Base-by-base conservation (phyloP, 2,888 invertebrate genomes). In the Meiosimyza platycephala region DNA sequence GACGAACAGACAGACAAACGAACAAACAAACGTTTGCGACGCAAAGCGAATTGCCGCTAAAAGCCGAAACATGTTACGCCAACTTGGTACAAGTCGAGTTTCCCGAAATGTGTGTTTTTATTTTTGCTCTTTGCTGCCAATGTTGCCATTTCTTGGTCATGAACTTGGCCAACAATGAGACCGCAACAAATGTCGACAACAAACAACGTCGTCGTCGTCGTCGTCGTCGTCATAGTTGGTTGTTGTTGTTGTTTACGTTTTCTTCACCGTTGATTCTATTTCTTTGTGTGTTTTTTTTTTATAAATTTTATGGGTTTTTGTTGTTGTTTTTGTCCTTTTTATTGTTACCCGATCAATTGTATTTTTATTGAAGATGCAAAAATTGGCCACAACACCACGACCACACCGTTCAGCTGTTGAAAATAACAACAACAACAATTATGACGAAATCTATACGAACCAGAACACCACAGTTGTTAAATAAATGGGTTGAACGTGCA, bases 21-120 rank as follows among this genome's bases (percentile, higher is more conserved):
- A 9, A 40, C 40, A 40, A 40, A 40, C 40, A 40, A 40, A 40
- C 40, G 40, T 40, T 40, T 51, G 64, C 50, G 33, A 40, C 59
- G 68, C 54, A 63, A 63, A 70, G 63, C 52, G 63, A n/a, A 33
- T 47, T 22, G 40, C 77, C 78, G 79, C 79, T 78, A 79, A 79
- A 79, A 78, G 79, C 79, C 77, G 78, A 78, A 79, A 77, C 79
- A 78, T 78, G 78, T 78, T 78, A 75, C 73, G 76, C 76, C 76
- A 74, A 75, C 75, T 74, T 75, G 74, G 75, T 75, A 77, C 77
- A 76, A 75, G 75, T 76, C 71, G 40, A 40, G 75, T 75, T 77
- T 75, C 72, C 68, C 74, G 63, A 76, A 76, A 75, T 76, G 67
- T 59, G 48, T 68, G 55, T 16, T 51, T 70, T 62, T 62, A 5